Conservation (phyloP, 2,888 invertebrate species). For the Apodemia duryi region DNA sequence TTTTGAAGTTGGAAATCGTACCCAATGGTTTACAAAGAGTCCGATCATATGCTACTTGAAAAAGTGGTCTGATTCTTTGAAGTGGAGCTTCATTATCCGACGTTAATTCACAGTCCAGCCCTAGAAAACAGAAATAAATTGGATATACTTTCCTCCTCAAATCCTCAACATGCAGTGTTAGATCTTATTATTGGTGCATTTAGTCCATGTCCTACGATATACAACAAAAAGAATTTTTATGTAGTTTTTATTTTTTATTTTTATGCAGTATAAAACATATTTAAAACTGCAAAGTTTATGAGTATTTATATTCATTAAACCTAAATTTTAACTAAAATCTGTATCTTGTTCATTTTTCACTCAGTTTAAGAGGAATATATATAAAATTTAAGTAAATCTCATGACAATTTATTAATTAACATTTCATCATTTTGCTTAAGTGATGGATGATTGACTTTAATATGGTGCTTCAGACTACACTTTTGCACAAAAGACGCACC, state of each 20-base stretch:
- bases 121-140: constrained; percentile 64
- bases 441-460: constrained; percentile 56
- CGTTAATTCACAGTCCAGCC: constrained; percentile 44
- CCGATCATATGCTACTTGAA: constrained; percentile 70
- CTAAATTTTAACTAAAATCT: too few relatives aligned
- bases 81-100: constrained; percentile 40
- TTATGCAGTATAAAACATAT: too few relatives aligned
- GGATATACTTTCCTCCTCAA: constrained; percentile 36
- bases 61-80: constrained; percentile 60
- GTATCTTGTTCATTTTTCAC: too few relatives aligned
- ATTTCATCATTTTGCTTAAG: constrained; percentile 25
- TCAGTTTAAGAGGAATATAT: not conserved
- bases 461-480: constrained; percentile 62
- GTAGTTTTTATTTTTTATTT: too few relatives aligned
- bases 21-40: constrained; percentile 67
- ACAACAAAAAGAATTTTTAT: not conserved
- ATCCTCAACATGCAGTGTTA: constrained; percentile 35
- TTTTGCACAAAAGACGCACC: constrained; percentile 63
- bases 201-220: constrained; percentile 23
- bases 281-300: too few relatives aligned
- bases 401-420: not conserved
- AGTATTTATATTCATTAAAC: too few relatives aligned
- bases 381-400: not conserved
- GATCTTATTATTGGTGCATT: constrained; percentile 31
- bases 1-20: constrained; percentile 57